These are phyloP conservation scores for Apteryx owenii DNA, from an alignment of 2,113 vertebrate species.

Conservation along the genomic window DNA sequence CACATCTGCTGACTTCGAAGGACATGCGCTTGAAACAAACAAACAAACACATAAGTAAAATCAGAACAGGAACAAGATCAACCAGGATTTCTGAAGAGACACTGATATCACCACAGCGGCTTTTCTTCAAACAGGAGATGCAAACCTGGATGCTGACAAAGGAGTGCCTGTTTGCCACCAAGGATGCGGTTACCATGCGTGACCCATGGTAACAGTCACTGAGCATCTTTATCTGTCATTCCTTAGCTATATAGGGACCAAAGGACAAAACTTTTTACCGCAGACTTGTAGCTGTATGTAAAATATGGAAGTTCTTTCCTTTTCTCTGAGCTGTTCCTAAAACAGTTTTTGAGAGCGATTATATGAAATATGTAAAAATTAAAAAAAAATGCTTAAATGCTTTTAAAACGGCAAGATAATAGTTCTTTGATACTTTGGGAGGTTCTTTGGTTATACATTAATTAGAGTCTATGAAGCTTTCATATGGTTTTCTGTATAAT, in stretches of 20 bases:
- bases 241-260: constrained; percentile 99
- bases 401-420: constrained; percentile 87
- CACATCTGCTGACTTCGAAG: constrained; percentile 82
- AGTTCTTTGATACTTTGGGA: constrained; percentile 90
- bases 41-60: constrained; percentile 73
- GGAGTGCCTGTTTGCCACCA: constrained; percentile 95
- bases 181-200: constrained; percentile 85
- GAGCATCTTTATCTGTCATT: constrained; percentile 98
- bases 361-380: constrained; percentile 90
- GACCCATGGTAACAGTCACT: constrained; percentile 87
- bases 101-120: constrained; percentile 79
- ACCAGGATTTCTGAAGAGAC: constrained; percentile 80
- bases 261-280: constrained; percentile 99
- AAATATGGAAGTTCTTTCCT: constrained; percentile 90
- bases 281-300: constrained; percentile 98
- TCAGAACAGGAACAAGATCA: constrained; percentile 76
- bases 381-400: constrained; percentile 82
- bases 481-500: constrained; percentile 88
- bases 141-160: constrained; percentile 78
- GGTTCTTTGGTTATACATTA: constrained; percentile 87
- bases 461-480: constrained; percentile 86
- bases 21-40: constrained; percentile 77
- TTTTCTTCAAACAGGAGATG: constrained; percentile 79
- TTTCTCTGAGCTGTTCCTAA: constrained; percentile 90
- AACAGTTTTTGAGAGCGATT: constrained; percentile 89